phyloP scores from a whole-genome alignment of 2,797 vertebrate genomes.

The Crocidura indochinensis region DNA sequence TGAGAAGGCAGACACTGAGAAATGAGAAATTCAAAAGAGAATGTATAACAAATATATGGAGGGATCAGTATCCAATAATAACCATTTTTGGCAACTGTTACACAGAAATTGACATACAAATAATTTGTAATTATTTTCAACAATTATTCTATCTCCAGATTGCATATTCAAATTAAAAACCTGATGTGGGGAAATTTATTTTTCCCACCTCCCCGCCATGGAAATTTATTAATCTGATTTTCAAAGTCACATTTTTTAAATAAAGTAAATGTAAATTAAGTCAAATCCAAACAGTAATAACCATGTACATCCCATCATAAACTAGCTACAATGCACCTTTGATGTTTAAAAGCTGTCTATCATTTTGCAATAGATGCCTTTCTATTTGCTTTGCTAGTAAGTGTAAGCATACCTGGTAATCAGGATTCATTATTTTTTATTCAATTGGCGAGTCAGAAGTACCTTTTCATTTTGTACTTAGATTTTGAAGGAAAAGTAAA shows the following conservation, averaged over 20 bases:
- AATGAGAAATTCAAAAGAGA: slow-evolving; percentile 19
- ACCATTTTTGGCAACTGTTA: background rate
- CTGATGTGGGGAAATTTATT: background rate
- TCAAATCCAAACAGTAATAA: slow-evolving; percentile 61
- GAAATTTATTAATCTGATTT: slow-evolving; percentile 31
- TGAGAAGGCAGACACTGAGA: background rate
- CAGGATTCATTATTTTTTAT: slow-evolving; percentile 68
- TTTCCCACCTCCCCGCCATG: background rate
- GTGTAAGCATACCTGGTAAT: slow-evolving; percentile 71
- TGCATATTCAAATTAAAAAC: background rate
- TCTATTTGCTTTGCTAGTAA: slow-evolving; percentile 49
- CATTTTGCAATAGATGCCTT: background rate
- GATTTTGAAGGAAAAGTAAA: slow-evolving; percentile 61
- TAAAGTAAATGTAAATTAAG: slow-evolving; percentile 53
- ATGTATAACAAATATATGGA: slow-evolving; percentile 38
- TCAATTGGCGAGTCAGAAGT: slow-evolving; percentile 60
- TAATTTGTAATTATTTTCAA: no score
- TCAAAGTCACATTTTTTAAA: slow-evolving; percentile 53
- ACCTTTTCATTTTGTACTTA: background rate
- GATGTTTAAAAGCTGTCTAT: slow-evolving; percentile 52
- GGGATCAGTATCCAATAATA: background rate
- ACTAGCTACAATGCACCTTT: background rate
- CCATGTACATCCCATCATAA: background rate
- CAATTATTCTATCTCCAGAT: background rate
- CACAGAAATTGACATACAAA: no score